phyloP scores from a whole-genome alignment of 2,888 invertebrate species.

The Phoenoteleia sp. region DNA sequence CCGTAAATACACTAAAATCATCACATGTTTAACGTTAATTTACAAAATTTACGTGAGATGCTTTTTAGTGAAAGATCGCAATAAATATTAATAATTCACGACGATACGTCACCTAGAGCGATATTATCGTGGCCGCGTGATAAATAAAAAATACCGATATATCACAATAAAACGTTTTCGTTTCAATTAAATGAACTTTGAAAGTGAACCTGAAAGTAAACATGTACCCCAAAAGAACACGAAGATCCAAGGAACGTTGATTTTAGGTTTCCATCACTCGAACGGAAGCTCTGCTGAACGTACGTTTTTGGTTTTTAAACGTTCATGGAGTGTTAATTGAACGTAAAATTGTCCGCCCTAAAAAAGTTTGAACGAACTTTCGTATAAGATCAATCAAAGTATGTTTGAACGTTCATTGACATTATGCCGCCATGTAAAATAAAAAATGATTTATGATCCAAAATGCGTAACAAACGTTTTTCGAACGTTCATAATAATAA shows the following conservation, averaged over 20 bases:
- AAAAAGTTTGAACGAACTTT: neutral
- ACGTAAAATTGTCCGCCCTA: neutral
- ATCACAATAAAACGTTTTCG: too few relatives aligned
- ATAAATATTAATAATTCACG: too few relatives aligned
- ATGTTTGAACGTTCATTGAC: neutral
- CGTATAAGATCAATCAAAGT: neutral
- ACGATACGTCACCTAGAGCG: too few relatives aligned
- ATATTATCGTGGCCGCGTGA: too few relatives aligned
- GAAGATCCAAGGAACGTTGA: neutral
- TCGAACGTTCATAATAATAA: neutral
- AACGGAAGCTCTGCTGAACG: neutral
- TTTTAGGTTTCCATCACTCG: neutral
- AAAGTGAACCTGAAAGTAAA: too few relatives aligned
- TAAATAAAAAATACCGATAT: too few relatives aligned
- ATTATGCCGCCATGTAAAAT: neutral
- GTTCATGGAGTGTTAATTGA: neutral
- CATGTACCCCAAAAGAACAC: neutral
- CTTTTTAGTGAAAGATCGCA: too few relatives aligned
- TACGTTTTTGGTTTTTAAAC: slow-evolving; percentile 1
- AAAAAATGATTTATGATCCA: neutral
- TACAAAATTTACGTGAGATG: too few relatives aligned
- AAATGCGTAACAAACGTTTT: neutral
- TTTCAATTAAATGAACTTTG: too few relatives aligned
- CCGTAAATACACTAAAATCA: too few relatives aligned
- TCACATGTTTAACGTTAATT: too few relatives aligned